Conservation (phyloP, 2,888 invertebrate genomes). For the Limnephilus marmoratus region DNA sequence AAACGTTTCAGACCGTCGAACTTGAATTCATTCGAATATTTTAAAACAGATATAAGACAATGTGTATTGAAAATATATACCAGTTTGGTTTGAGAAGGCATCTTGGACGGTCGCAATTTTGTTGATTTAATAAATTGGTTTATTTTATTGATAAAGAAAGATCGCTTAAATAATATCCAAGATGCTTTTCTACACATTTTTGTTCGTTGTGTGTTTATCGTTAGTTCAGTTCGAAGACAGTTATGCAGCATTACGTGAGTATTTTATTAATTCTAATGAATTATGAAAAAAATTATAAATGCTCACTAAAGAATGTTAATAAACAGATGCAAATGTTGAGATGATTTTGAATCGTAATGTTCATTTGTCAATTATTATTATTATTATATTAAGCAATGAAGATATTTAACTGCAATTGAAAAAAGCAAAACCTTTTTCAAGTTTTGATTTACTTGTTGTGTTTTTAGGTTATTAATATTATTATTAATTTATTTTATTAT, state of each 20-base stretch:
- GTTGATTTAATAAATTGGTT: neutral
- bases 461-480: too few relatives aligned
- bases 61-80: neutral
- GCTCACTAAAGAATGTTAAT: neutral
- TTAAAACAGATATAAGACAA: neutral
- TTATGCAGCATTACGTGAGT: conserved; percentile 20
- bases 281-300: too few relatives aligned
- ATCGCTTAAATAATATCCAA: neutral
- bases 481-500: too few relatives aligned
- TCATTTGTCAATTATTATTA: too few relatives aligned
- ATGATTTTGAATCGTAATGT: too few relatives aligned
- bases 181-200: conserved; percentile 6
- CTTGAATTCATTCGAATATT: neutral
- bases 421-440: too few relatives aligned
- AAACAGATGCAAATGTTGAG: too few relatives aligned
- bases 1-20: neutral
- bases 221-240: neutral
- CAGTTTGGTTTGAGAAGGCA: neutral
- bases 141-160: neutral
- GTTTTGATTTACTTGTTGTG: too few relatives aligned
- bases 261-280: neutral
- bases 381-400: too few relatives aligned
- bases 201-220: neutral
- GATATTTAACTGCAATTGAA: too few relatives aligned
- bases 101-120: neutral